Evolutionary conservation across 2,888 invertebrate species (phyloP), one percentile per base, ranked within the genome.

Genomic region (Agrochola lota): DNA sequence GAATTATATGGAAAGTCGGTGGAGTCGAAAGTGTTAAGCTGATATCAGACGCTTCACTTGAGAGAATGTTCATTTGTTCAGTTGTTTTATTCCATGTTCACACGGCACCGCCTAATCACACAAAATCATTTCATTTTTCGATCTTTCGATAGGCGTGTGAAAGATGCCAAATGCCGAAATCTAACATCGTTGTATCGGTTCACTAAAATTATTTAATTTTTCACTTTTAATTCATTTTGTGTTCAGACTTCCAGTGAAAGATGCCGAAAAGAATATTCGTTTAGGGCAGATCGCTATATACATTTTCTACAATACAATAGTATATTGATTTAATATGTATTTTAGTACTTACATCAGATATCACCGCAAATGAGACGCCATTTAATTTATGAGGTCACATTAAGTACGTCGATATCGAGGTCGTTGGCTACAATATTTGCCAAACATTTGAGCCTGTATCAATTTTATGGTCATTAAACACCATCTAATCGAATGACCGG

Each of bases 311-410:
- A 23, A 63, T 1, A 49, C 43, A 52, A 30, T 17, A 55, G 55
- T 35, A 46, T 23, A 57, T 11, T 43, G 17, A 6, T 49, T 35
- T 55, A 23, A 43, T 12, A 4, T 46, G 2, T 30, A 30, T 55
- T 12, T 30, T 12, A 23, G 11, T 46, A n/a, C n/a, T n/a, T n/a
- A 17, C 23, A 43, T 83, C 59, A 78, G 20, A 69, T 59, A 43
- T 52, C 17, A 62, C 2, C 26, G 17, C 26, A n/a, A 77, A 77
- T 46, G 17, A 52, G 68, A 82, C 43, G 49, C 43, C 52, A 63
- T 71, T 83, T 68, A 62, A 67, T 46, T 71, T 46, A 67, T 73
- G 84, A 74, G 81, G 62, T 63, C 84, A 73, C 17, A 0, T 20
- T 46, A 49, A 20, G 11, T 40, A 9, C 40, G 40, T 23, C 43